phyloP scores from a whole-genome alignment of 2,113 vertebrate species.

The Mormyrus iriodes region DNA sequence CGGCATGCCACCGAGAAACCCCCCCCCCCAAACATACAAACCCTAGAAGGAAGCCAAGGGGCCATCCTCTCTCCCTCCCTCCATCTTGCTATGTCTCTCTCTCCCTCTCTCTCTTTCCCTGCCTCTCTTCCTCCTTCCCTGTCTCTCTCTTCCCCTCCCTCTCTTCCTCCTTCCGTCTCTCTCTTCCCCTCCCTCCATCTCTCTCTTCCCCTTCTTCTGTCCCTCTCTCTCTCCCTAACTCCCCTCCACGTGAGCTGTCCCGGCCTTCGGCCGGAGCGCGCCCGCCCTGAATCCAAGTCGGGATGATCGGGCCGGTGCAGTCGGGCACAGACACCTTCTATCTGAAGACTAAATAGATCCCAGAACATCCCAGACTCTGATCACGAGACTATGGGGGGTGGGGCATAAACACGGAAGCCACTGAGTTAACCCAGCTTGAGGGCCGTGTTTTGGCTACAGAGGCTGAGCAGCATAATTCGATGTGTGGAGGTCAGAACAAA shows the following conservation, averaged over 20 bases:
- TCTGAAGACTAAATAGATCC: slow-evolving; percentile 40
- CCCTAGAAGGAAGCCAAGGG: slow-evolving; percentile 36
- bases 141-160: neutral
- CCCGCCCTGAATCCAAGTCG: slow-evolving; percentile 24
- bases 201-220: neutral
- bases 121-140: neutral
- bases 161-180: too few relatives aligned
- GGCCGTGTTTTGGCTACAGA: slow-evolving; percentile 18
- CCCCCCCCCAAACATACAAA: neutral
- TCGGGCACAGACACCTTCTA: slow-evolving; percentile 15
- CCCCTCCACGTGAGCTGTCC: neutral
- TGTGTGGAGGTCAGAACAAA: slow-evolving; percentile 12
- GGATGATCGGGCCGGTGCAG: neutral
- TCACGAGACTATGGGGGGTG: neutral
- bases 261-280: slow-evolving; percentile 24
- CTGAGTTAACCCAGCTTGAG: neutral
- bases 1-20: slow-evolving; percentile 36
- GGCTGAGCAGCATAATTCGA: neutral
- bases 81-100: too few relatives aligned
- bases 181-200: neutral
- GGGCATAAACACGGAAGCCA: too few relatives aligned
- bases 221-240: neutral
- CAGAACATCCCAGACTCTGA: slow-evolving; percentile 24
- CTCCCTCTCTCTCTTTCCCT: neutral
- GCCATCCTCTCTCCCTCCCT: too few relatives aligned